phyloP scores from a whole-genome alignment of 2,888 invertebrate species.

The Megamerina dolium region DNA sequence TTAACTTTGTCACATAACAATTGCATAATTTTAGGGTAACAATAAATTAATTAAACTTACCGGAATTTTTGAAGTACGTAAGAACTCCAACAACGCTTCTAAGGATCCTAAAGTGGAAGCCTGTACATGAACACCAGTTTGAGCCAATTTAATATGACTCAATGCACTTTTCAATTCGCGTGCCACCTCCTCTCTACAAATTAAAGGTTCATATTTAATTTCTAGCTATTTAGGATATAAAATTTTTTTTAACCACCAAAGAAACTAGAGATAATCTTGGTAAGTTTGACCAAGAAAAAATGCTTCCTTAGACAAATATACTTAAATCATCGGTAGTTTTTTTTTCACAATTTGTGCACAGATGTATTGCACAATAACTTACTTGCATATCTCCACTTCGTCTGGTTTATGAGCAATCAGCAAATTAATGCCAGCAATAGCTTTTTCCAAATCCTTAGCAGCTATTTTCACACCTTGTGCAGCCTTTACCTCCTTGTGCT shows the following conservation, averaged over 20 bases:
- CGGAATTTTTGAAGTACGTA: constrained; percentile 87
- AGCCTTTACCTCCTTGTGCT: constrained; percentile 88
- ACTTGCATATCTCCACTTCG: constrained; percentile 81
- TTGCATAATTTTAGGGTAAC: constrained; percentile 3
- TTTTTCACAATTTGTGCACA: background rate
- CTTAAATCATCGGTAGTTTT: background rate
- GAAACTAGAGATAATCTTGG: background rate
- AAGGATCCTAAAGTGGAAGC: constrained; percentile 98
- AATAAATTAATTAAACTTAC: constrained; percentile 53
- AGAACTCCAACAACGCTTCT: constrained; percentile 92
- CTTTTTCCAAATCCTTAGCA: constrained; percentile 96
- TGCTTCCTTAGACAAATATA: background rate
- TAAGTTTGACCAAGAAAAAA: background rate
- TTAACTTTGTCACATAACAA: too few species aligned
- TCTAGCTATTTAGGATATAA: too few species aligned
- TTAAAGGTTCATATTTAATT: too few species aligned
- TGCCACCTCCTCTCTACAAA: constrained; percentile 72
- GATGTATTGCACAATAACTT: constrained; percentile 20
- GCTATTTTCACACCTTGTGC: constrained; percentile 99
- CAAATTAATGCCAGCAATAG: constrained; percentile 91
- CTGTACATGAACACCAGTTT: constrained; percentile 97
- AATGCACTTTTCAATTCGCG: constrained; percentile 82
- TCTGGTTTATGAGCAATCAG: constrained; percentile 88
- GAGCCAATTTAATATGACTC: constrained; percentile 83
- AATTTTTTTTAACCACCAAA: background rate